Conservation (phyloP, 2,888 invertebrate species). For the Carterocephalus palaemon region DNA sequence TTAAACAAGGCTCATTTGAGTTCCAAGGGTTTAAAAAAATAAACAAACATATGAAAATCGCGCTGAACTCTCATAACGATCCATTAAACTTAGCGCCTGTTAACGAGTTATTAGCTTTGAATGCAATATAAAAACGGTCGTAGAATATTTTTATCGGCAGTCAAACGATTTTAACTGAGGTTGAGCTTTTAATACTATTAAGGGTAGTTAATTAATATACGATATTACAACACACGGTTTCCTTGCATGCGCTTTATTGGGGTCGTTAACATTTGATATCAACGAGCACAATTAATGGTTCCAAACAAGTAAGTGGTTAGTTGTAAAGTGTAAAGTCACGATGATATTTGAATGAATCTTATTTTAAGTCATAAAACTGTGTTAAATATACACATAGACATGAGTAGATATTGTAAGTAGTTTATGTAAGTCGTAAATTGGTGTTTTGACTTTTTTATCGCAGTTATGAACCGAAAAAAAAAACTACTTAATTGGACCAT, state of each 20-base stretch:
- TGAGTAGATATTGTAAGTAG: too few species aligned
- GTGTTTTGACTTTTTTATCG: too few species aligned
- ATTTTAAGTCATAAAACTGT: too few species aligned
- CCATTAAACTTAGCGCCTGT: constrained; percentile 9
- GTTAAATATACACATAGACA: too few species aligned
- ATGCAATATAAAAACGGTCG: constrained; percentile 13
- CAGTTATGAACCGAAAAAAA: too few species aligned
- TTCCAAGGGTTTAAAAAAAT: constrained; percentile 15
- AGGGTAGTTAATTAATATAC: constrained; percentile 3
- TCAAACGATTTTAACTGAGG: constrained; percentile 16
- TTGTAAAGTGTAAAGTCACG: constrained; percentile 29
- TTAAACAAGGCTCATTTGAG: constrained; percentile 2
- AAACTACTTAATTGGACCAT: too few species aligned
- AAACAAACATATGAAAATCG: constrained; percentile 27
- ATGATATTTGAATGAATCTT: too few species aligned
- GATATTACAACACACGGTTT: constrained; percentile 8
- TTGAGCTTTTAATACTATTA: constrained; percentile 6
- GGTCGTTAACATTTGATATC: constrained; percentile 20
- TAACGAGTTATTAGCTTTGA: constrained; percentile 3
- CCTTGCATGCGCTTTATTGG: constrained; percentile 13
- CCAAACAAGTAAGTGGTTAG: constrained; percentile 53
- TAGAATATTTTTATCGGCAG: constrained; percentile 15
- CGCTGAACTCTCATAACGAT: constrained; percentile 2
- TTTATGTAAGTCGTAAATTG: too few species aligned
- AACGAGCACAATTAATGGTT: constrained; percentile 39